Evolutionary conservation across 1,140 invertebrate genomes (phyloP).

Genomic region (Rhynchophorus ferrugineus): DNA sequence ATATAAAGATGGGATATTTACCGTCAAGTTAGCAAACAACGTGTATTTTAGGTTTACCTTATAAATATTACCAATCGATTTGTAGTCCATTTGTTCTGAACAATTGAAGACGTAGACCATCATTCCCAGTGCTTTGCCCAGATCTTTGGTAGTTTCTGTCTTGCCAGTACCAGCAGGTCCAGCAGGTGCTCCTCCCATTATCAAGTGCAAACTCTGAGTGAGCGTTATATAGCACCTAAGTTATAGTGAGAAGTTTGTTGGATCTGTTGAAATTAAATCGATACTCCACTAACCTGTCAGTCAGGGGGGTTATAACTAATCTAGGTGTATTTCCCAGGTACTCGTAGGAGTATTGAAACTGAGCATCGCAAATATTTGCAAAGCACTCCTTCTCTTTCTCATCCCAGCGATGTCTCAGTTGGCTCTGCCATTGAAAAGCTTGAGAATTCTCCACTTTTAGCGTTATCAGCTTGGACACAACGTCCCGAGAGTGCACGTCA

Average conservation of each 20-base stretch:
- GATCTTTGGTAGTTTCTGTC: conserved; percentile 90
- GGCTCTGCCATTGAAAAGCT: conserved; percentile 88
- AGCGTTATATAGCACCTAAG: conserved; percentile 77
- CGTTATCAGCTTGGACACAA: conserved; percentile 75
- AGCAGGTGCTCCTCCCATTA: conserved; percentile 87
- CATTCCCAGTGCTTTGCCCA: conserved; percentile 81
- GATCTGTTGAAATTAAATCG: not conserved
- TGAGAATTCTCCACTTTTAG: conserved; percentile 73
- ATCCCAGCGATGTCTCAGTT: conserved; percentile 85
- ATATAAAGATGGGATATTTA: too few relatives aligned
- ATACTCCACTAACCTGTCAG: conserved; percentile 50
- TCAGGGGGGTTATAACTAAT: conserved; percentile 77
- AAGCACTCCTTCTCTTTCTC: conserved; percentile 73
- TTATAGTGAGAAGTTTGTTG: not conserved
- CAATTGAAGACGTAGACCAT: conserved; percentile 97
- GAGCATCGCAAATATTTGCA: conserved; percentile 87
- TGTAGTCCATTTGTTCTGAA: conserved; percentile 95
- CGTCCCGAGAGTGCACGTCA: conserved; percentile 85
- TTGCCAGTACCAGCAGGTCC: conserved; percentile 84
- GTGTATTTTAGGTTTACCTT: conserved; percentile 42
- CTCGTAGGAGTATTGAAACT: conserved; percentile 72
- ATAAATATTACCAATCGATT: conserved; percentile 86
- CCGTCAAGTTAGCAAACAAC: not conserved
- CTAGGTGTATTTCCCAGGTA: conserved; percentile 77
- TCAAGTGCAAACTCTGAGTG: conserved; percentile 77